A percentile compares a stretch with the other conserved stretches of the same genome.
phyloP scores from a whole-genome alignment of 2,888 invertebrate species.

The Aquatica leii region DNA sequence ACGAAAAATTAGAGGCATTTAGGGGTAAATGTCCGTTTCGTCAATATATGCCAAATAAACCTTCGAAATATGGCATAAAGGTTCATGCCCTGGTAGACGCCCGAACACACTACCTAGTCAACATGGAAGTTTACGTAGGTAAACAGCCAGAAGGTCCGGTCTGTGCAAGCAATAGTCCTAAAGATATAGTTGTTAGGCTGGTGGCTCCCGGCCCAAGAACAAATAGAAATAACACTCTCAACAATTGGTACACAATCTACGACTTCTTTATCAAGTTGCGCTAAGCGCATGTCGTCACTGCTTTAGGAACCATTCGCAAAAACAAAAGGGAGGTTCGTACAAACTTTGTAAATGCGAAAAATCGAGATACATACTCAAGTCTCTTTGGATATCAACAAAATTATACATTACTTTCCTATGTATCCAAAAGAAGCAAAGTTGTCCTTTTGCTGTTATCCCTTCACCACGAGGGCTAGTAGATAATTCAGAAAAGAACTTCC shows the following conservation, averaged over 20 bases:
- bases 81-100: constrained; percentile 36
- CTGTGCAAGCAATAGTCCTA: constrained; percentile 28
- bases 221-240: constrained; percentile 36
- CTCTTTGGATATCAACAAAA: constrained; percentile 43
- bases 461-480: constrained; percentile 37
- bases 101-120: constrained; percentile 38
- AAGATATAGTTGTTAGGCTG: constrained; percentile 38
- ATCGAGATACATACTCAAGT: constrained; percentile 22
- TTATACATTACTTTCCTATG: constrained; percentile 42
- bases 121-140: constrained; percentile 45
- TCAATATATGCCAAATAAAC: constrained; percentile 50
- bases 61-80: constrained; percentile 48
- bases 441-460: constrained; percentile 41
- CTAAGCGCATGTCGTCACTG: constrained; percentile 19
- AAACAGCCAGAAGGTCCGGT: constrained; percentile 44
- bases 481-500: constrained; percentile 23
- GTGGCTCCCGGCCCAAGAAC: constrained; percentile 35
- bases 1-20: constrained; percentile 45
- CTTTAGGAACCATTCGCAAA: constrained; percentile 34
- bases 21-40: constrained; percentile 36
- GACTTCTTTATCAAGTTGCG: constrained; percentile 24
- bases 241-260: constrained; percentile 22
- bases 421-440: constrained; percentile 41
- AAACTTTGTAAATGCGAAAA: constrained; percentile 5
- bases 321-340: constrained; percentile 30